Evolutionary conservation across 2,888 invertebrate species (phyloP).

Genomic region (Scaptomyza polygonia): DNA sequence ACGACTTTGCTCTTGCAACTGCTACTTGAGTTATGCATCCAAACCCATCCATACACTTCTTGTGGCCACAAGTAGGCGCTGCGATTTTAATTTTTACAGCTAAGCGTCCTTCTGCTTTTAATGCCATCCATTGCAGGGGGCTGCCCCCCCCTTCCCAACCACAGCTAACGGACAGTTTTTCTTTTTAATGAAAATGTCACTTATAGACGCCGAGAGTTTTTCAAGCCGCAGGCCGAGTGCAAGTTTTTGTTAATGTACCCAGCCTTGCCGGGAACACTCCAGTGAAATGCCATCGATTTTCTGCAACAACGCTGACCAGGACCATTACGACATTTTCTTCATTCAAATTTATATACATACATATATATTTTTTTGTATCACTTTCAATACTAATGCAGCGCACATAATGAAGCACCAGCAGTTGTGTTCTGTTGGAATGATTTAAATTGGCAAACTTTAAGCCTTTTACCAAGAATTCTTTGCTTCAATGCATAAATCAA

Average conservation of each 20-base stretch:
- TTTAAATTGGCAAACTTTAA: conserved; percentile 57
- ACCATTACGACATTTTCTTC: conserved; percentile 9
- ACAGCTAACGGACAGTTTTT: conserved; percentile 51
- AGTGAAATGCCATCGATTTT: conserved; percentile 64
- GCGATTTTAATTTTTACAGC: conserved; percentile 39
- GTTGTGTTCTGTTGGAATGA: not conserved
- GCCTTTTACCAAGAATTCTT: conserved; percentile 56
- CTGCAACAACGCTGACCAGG: conserved; percentile 70
- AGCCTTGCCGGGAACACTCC: conserved; percentile 35
- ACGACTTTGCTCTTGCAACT: conserved; percentile 67
- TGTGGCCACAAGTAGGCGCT: conserved; percentile 30
- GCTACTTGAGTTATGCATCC: conserved; percentile 67
- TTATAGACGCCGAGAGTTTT: conserved; percentile 56
- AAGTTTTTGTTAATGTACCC: conserved; percentile 46
- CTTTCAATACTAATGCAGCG: conserved; percentile 48
- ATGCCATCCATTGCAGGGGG: no score
- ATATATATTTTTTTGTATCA: conserved; percentile 22
- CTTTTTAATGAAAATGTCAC: conserved; percentile 77
- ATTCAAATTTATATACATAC: no score
- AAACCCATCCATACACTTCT: conserved; percentile 3
- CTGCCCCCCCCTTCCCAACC: no score
- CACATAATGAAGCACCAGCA: conserved; percentile 28
- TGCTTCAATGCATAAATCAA: conserved; percentile 68
- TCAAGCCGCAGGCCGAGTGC: conserved; percentile 49
- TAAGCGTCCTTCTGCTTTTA: conserved; percentile 29